Conservation (phyloP, 1,140 invertebrate genomes). For the Brachionus rubens region DNA sequence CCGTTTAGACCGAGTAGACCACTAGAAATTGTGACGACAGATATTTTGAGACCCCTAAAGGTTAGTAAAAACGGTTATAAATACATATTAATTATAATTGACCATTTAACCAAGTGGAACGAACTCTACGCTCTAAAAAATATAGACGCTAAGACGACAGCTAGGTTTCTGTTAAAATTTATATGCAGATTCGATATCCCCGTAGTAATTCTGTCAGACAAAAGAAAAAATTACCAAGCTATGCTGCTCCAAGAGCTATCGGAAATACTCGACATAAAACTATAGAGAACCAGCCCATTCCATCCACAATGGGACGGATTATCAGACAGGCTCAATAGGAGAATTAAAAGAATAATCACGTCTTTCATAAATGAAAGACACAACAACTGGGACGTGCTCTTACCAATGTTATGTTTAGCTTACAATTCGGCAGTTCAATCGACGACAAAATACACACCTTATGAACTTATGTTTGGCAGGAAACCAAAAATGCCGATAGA, state of each 20-base stretch:
- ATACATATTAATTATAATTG: constrained; percentile 50
- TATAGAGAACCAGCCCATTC: constrained; percentile 50
- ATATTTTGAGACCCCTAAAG: constrained; percentile 48
- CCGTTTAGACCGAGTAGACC: not conserved
- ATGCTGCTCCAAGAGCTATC: constrained; percentile 46
- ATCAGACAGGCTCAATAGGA: constrained; percentile 51
- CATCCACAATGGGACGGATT: constrained; percentile 53
- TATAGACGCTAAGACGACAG: not conserved
- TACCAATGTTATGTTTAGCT: no score
- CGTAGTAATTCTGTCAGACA: not conserved
- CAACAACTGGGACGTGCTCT: constrained; percentile 48
- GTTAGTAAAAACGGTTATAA: constrained; percentile 48
- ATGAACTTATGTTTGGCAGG: no score
- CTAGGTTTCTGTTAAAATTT: constrained; percentile 48
- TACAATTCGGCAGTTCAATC: no score
- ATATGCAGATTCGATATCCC: constrained; percentile 48
- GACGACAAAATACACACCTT: no score
- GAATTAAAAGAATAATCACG: constrained; percentile 46
- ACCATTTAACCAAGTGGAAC: constrained; percentile 51
- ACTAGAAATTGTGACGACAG: constrained; percentile 36
- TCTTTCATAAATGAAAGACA: constrained; percentile 41
- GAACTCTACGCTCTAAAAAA: constrained; percentile 46
- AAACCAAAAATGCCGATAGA: no score
- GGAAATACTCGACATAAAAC: not conserved
- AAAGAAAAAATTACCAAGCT: constrained; percentile 47